Base-by-base conservation (phyloP, 2,888 invertebrate genomes). In the Dione vanillae region DNA sequence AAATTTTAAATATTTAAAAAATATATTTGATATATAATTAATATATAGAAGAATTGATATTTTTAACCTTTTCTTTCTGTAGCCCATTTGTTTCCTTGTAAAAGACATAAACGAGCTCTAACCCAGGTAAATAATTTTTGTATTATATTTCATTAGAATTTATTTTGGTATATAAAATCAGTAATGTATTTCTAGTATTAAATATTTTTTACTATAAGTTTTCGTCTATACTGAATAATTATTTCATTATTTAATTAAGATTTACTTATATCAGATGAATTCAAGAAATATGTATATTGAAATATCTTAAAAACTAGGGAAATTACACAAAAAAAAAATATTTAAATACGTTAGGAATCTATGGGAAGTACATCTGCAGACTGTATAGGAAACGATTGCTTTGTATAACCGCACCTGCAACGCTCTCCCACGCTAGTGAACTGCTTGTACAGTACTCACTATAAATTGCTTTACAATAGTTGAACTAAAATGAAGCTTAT, bases 351-450 rank as follows among this genome's bases (percentile, higher is more conserved):
- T 65, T 73, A 64, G 51, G 58, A 47, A 76, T 82, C 83, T 84
- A 81, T 81, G 79, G 79, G 81, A 80, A 83, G 80, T 86, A 83
- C 92, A 90, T 90, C 88, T 91, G 91, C 87, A 76, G 80, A 73
- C 74, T 74, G 82, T 78, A 79, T 85, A 89, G 88, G 89, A 89
- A 88, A 85, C 77, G 81, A 80, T 79, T 79, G 77, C 80, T 81
- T 83, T 82, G 80, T 81, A 74, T 70, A 70, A 67, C 76, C 81
- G 85, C 92, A 93, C 92, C 92, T 93, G 92, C 92, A 85, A 84
- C 83, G 75, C 73, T 81, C 87, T 93, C 92, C 92, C 92, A 93
- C 92, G 92, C 79, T 83, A 79, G 78, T 80, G 79, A 79, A 77
- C 80, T 84, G 80, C 75, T 69, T 67, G 69, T 71, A 75, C 73